Evolutionary conservation across 2,113 vertebrate genomes (phyloP).

Genomic region (Plotosus lineatus): DNA sequence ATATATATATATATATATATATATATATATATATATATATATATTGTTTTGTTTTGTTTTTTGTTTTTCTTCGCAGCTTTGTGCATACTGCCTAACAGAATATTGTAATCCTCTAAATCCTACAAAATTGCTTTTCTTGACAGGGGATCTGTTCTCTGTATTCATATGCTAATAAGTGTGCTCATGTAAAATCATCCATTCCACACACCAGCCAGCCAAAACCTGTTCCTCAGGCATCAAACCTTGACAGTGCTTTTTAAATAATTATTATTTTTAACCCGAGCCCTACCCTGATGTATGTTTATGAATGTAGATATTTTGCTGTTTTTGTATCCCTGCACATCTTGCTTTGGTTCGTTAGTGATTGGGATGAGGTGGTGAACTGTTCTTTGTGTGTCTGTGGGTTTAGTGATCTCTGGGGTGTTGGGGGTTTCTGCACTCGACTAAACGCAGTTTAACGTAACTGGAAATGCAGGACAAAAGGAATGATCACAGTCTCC

Average conservation of each 20-base stretch:
- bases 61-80: not conserved
- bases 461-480: not conserved
- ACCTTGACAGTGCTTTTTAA: not conserved
- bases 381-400: slow-evolving; percentile 25
- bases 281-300: not conserved
- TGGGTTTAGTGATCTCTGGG: slow-evolving; percentile 7
- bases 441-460: not conserved
- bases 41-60: no score
- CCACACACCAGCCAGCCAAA: slow-evolving; percentile 13
- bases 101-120: slow-evolving; percentile 26
- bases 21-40: no score
- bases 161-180: slow-evolving; percentile 26
- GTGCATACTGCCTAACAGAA: not conserved
- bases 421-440: slow-evolving; percentile 25
- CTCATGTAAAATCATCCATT: slow-evolving; percentile 1
- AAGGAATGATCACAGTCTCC: not conserved
- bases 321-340: no score
- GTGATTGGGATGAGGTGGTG: slow-evolving; percentile 9
- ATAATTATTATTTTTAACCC: not conserved
- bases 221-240: slow-evolving; percentile 8
- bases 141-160: slow-evolving; percentile 14
- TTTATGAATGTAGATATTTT: not conserved
- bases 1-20: no score
- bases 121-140: not conserved
- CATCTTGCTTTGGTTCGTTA: slow-evolving; percentile 38